These are phyloP conservation scores for Caenorhabditis plicata DNA, from an alignment of 2,888 invertebrate genomes.

Conservation along the genomic window DNA sequence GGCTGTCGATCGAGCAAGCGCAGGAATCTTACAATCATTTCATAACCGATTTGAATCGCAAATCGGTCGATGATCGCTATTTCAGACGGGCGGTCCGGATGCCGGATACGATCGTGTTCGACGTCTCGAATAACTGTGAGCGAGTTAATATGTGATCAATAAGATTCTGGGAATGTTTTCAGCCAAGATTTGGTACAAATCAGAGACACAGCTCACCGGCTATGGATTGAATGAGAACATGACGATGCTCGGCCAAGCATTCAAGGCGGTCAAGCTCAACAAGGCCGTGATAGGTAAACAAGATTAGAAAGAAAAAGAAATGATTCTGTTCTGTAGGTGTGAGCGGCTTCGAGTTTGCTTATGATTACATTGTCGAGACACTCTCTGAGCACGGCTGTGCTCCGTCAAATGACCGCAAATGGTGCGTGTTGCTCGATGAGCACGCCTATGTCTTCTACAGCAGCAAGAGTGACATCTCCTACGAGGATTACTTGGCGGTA, in stretches of 20 bases:
- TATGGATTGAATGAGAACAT: slow-evolving; percentile 60
- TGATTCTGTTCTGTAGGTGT: slow-evolving; percentile 31
- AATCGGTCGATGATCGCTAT: slow-evolving; percentile 61
- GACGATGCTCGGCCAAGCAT: slow-evolving; percentile 58
- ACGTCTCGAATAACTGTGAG: slow-evolving; percentile 56
- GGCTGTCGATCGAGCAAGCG: slow-evolving; percentile 29
- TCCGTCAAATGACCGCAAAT: slow-evolving; percentile 35
- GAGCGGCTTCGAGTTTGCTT: slow-evolving; percentile 61
- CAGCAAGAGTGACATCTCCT: slow-evolving; percentile 47
- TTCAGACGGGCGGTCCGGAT: slow-evolving; percentile 62
- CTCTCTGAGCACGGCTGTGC: slow-evolving; percentile 54
- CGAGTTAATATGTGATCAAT: not conserved
- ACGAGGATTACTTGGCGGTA: slow-evolving; percentile 38
- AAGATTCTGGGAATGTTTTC: no score
- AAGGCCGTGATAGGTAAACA: slow-evolving; percentile 56
- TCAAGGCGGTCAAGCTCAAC: slow-evolving; percentile 54
- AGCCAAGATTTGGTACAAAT: slow-evolving; percentile 60
- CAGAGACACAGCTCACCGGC: slow-evolving; percentile 39
- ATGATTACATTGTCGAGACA: slow-evolving; percentile 53
- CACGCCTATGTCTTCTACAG: slow-evolving; percentile 63
- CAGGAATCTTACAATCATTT: slow-evolving; percentile 60
- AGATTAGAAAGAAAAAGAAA: not conserved
- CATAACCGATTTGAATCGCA: slow-evolving; percentile 56
- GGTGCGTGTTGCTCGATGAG: slow-evolving; percentile 63
- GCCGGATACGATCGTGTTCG: slow-evolving; percentile 57